These are phyloP conservation scores for Hirudinaria manillensis DNA, from an alignment of 2,888 invertebrate species.

Conservation along the genomic window DNA sequence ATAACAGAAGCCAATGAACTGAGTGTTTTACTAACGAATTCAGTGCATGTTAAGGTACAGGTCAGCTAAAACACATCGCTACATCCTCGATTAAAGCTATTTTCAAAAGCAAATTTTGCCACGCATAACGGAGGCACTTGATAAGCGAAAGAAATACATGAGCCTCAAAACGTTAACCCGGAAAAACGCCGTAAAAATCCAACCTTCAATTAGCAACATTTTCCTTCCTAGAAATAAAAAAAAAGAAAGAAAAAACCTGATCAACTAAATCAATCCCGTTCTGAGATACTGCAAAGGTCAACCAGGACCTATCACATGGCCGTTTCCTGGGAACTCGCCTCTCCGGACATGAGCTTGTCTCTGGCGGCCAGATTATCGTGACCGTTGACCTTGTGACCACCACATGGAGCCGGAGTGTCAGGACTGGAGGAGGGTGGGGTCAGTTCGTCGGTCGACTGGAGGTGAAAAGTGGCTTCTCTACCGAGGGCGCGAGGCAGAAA, in stretches of 20 bases:
- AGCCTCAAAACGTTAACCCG: no score
- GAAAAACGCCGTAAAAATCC: no score
- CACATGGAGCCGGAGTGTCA: background rate
- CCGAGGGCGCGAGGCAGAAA: background rate
- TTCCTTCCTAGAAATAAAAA: no score
- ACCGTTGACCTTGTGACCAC: background rate
- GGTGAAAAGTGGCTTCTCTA: conserved; percentile 1
- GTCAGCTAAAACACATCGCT: background rate
- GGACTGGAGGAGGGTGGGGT: background rate
- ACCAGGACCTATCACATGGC: background rate
- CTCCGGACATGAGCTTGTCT: conserved; percentile 8
- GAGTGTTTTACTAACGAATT: background rate
- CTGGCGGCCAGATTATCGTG: background rate
- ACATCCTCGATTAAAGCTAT: background rate
- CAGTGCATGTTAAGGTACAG: no score
- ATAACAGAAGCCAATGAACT: background rate
- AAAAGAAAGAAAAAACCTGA: no score
- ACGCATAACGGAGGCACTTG: no score
- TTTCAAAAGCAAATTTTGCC: no score
- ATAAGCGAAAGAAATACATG: no score
- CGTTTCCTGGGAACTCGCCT: background rate
- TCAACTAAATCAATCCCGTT: no score
- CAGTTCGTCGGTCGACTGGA: conserved; percentile 22
- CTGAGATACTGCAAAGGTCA: background rate
- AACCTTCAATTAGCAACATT: no score